These are phyloP conservation scores for Centruroides sculpturatus DNA, from an alignment of 1,140 invertebrate species.

Conservation along the genomic window DNA sequence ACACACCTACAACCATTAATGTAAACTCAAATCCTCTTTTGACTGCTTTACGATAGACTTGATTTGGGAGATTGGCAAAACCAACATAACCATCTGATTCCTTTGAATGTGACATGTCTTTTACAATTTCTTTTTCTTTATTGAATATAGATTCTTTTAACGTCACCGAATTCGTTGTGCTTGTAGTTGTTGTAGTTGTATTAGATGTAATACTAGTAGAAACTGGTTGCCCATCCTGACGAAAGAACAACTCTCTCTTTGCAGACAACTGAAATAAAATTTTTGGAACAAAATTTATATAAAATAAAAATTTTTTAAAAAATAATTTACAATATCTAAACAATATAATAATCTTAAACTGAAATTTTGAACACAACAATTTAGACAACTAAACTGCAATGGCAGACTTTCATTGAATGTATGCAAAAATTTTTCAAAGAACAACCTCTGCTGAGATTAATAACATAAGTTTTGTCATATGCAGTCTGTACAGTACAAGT, in stretches of 20 bases:
- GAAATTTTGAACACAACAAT: no score
- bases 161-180: conserved; percentile 10
- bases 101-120: conserved; percentile 6
- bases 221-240: conserved; percentile 3
- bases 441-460: no score
- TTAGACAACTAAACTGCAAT: no score
- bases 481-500: no score
- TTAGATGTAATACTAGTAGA: conserved; percentile 5
- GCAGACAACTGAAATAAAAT: conserved; percentile 15
- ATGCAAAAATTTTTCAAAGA: no score
- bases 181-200: conserved; percentile 7
- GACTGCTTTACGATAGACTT: conserved; percentile 97
- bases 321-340: no score
- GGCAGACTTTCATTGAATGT: no score
- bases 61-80: conserved; percentile 86
- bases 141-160: conserved; percentile 11
- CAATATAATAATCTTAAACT: no score
- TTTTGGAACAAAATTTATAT: no score
- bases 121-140: conserved; percentile 15
- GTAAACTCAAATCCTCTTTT: conserved; percentile 99
- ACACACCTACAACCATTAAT: conserved; percentile 95
- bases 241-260: conserved; percentile 20
- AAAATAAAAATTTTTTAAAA: not conserved
- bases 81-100: conserved; percentile 14
- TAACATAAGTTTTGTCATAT: no score